Conservation (phyloP, 2,797 vertebrate species). For the Hipposideros larvatus region DNA sequence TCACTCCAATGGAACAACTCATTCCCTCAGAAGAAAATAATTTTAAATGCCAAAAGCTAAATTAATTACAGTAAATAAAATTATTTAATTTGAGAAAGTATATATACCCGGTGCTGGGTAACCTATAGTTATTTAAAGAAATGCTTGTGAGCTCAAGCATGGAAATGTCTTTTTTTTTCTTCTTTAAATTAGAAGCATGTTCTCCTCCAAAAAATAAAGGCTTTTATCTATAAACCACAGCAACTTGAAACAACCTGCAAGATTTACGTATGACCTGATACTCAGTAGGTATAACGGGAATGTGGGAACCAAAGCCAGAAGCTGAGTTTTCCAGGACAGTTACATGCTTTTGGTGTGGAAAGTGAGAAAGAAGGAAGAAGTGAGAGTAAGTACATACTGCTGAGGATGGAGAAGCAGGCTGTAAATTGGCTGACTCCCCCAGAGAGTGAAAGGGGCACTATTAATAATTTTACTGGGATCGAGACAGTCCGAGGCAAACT, state of each 20-base stretch:
- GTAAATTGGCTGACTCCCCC: not conserved
- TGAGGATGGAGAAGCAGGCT: not conserved
- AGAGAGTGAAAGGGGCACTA: not conserved
- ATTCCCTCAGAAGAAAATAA: not conserved
- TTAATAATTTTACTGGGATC: not conserved
- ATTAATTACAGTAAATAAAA: slow-evolving; percentile 11
- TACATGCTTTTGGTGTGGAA: not conserved
- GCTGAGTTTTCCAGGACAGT: not conserved
- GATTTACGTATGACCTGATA: not conserved
- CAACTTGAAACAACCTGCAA: slow-evolving; percentile 35
- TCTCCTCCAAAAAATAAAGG: slow-evolving; percentile 56
- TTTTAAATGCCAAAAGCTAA: not conserved
- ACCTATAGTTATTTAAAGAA: slow-evolving; percentile 12
- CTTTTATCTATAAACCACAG: slow-evolving; percentile 61
- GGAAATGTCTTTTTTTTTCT: not conserved
- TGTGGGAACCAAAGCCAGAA: slow-evolving; percentile 9
- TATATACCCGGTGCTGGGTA: not conserved
- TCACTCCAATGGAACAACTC: not conserved
- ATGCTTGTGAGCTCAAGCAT: not conserved
- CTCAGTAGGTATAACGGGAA: not conserved
- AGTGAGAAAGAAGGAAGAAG: not conserved
- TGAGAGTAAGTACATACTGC: not conserved
- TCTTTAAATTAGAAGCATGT: not conserved
- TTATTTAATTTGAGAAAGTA: not conserved
- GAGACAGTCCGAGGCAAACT: not conserved